These are phyloP conservation scores for Lamprologus lemairii DNA, from an alignment of 2,113 vertebrate species.

Conservation along the genomic window DNA sequence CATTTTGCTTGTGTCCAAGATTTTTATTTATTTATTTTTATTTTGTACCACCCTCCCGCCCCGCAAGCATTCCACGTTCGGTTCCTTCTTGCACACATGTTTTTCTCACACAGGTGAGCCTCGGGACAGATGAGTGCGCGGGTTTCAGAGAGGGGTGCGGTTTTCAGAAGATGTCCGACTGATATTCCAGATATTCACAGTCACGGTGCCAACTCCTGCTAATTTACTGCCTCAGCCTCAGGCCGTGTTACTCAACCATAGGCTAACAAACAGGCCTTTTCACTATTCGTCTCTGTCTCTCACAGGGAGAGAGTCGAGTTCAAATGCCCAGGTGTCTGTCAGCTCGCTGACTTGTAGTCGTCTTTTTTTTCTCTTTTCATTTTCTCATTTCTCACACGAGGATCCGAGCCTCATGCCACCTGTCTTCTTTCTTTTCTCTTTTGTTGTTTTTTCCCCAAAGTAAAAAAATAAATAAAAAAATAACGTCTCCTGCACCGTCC, in stretches of 20 bases:
- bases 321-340: slow-evolving; percentile 56
- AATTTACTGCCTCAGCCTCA: slow-evolving; percentile 52
- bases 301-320: slow-evolving; percentile 8
- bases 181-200: slow-evolving; percentile 37
- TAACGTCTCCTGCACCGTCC: neutral
- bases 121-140: slow-evolving; percentile 19
- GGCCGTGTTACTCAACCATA: slow-evolving; percentile 59
- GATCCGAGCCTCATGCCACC: slow-evolving; percentile 14
- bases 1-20: slow-evolving; percentile 23
- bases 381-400: neutral
- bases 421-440: slow-evolving; percentile 1
- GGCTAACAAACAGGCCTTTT: slow-evolving; percentile 50
- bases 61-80: neutral
- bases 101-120: slow-evolving; percentile 49
- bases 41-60: neutral
- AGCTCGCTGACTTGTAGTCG: neutral
- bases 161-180: slow-evolving; percentile 52
- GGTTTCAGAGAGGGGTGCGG: slow-evolving; percentile 31
- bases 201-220: slow-evolving; percentile 52
- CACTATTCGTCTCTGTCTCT: neutral
- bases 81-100: slow-evolving; percentile 18
- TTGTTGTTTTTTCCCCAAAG: rapidly evolving
- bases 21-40: neutral
- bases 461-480: neutral
- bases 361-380: neutral